Evolutionary conservation across 2,888 invertebrate genomes (phyloP).

Genomic region (Dicycla oo): DNA sequence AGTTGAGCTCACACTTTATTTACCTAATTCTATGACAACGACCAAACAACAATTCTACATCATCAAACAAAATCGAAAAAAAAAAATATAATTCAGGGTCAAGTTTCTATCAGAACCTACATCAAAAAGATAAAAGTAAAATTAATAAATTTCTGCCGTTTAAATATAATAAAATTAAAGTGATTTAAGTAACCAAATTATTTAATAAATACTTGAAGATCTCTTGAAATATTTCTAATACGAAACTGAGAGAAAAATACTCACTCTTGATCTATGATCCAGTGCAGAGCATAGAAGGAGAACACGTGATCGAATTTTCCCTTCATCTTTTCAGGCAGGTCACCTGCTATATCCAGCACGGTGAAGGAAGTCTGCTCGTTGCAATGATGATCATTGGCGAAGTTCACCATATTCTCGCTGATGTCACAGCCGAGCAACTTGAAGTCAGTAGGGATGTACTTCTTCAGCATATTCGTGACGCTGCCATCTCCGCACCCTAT

Average conservation of each 20-base stretch:
- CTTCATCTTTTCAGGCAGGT: slow-evolving; percentile 84
- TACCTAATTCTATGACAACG: not conserved
- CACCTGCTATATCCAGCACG: slow-evolving; percentile 90
- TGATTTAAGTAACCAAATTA: not conserved
- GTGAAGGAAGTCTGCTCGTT: slow-evolving; percentile 85
- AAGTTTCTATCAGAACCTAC: not conserved
- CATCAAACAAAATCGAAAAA: not conserved
- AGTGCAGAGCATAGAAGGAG: slow-evolving; percentile 95
- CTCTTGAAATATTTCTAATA: not conserved
- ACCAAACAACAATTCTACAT: not conserved
- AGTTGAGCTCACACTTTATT: not conserved
- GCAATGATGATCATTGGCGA: slow-evolving; percentile 89
- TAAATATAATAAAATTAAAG: not conserved
- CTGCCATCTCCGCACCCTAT: slow-evolving; percentile 94
- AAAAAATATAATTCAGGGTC: not conserved
- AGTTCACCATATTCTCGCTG: slow-evolving; percentile 92
- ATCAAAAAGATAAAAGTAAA: not conserved
- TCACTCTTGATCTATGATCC: slow-evolving; percentile 93
- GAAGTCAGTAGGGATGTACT: slow-evolving; percentile 89
- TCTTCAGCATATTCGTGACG: slow-evolving; percentile 91
- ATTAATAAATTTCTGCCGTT: not conserved
- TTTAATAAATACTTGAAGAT: too few species aligned
- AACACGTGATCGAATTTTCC: slow-evolving; percentile 92
- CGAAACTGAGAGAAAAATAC: slow-evolving; percentile 60
- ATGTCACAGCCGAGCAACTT: slow-evolving; percentile 92